A percentile compares a stretch with the other conserved stretches of the same genome.
Conservation (phyloP, 2,797 vertebrate genomes). For the Saguinus oedipus region DNA sequence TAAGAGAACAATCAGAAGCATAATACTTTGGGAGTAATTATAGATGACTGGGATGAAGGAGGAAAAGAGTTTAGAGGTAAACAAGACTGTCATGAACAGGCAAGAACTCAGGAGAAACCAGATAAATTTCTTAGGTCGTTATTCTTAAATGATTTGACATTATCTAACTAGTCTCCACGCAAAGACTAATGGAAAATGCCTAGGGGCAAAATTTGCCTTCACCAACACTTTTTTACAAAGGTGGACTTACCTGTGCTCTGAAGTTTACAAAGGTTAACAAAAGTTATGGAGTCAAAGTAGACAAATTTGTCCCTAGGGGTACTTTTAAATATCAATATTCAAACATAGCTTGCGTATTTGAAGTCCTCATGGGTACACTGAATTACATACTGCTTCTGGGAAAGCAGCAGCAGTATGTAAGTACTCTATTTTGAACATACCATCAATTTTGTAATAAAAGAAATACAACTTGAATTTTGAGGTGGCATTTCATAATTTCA, state of each 20-base stretch:
- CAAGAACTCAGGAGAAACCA: not conserved
- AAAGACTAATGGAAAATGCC: not conserved
- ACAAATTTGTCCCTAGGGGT: not conserved
- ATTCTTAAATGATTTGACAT: not conserved
- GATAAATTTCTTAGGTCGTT: not conserved
- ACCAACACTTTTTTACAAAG: slow-evolving; percentile 1
- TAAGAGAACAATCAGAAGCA: not conserved
- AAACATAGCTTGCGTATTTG: not conserved
- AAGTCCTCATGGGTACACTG: not conserved
- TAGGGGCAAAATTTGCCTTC: not conserved
- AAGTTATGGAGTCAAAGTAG: not conserved
- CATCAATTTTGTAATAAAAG: not conserved
- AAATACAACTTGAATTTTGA: slow-evolving; percentile 21
- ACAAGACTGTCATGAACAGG: not conserved
- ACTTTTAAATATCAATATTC: slow-evolving; percentile 27
- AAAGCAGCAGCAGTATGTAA: not conserved
- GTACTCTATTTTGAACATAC: not conserved
- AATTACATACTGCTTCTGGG: not conserved
- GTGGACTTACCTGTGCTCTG: not conserved
- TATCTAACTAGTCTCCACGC: not conserved
- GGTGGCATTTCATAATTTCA: slow-evolving; percentile 39
- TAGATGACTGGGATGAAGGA: not conserved
- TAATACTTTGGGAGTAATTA: not conserved
- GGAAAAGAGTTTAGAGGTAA: not conserved
- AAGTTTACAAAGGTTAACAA: slow-evolving; percentile 9